Evolutionary conservation across 1,140 invertebrate genomes (phyloP).

Genomic region (Drosophila rufa): DNA sequence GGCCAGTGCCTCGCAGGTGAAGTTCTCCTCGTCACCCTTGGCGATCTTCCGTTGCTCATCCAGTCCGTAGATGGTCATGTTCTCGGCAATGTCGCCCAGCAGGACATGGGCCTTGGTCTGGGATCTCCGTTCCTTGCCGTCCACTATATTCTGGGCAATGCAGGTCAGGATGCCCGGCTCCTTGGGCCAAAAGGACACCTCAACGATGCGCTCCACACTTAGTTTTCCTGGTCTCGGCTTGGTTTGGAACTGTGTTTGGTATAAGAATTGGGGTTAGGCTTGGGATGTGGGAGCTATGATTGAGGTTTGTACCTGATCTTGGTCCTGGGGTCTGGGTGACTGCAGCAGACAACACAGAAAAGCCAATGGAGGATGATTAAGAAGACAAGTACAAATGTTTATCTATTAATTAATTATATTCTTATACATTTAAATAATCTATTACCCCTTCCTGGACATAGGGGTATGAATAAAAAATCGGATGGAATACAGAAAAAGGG

Average conservation of each 20-base stretch:
- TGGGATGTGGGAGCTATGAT: not conserved
- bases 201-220: constrained; percentile 61
- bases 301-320: constrained; percentile 17
- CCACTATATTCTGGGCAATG: constrained; percentile 69
- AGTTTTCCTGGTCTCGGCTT: constrained; percentile 46
- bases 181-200: constrained; percentile 66
- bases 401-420: not conserved
- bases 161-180: constrained; percentile 82
- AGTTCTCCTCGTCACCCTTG: constrained; percentile 85
- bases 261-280: not conserved
- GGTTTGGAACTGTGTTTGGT: constrained; percentile 41
- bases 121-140: constrained; percentile 14
- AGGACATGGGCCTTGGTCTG: constrained; percentile 53
- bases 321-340: constrained; percentile 2
- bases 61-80: constrained; percentile 66
- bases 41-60: constrained; percentile 82
- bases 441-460: not conserved
- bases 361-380: not conserved
- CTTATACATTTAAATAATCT: not conserved
- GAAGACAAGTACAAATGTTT: constrained; percentile 11
- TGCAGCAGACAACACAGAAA: constrained; percentile 26
- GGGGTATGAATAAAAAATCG: too few relatives aligned
- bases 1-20: constrained; percentile 87
- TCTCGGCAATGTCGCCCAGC: constrained; percentile 69
- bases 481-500: not conserved